Evolutionary conservation across 2,113 vertebrate species (phyloP), one percentile per base, ranked within the genome.

Genomic region (Anoplopoma fimbria): DNA sequence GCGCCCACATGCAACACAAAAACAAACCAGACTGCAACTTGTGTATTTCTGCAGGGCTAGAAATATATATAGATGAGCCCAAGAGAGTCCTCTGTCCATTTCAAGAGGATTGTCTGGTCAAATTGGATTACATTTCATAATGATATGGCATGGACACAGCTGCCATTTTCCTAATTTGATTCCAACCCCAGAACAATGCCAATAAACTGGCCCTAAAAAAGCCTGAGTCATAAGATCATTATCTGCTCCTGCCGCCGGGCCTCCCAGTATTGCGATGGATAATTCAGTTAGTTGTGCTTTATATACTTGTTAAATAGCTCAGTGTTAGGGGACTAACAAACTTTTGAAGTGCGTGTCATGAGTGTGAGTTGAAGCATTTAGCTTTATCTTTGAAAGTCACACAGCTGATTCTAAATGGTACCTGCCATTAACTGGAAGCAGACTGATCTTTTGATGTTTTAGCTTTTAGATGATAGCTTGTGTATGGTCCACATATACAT

Each of bases 161-260:
- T 92, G 93, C 88, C 91, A 86, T 92, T 92, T 90, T 87, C 90
- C 89, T 94, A 94, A 95, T 94, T 94, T 88, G 84, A 93, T 95
- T 93, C 74, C 73, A 75, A 70, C 90, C 85, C 84, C 85, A 81
- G 90, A 93, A 94, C 88, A 92, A 90, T 92, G 88, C 77, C 87
- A 90, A 92, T 91, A 88, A 93, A 93, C 84, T 87, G 62, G 74
- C 81, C 77, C 86, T 91, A 92, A 93, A 94, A 94, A 92, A 87
- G 80, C 78, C 86, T 61, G 81, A 81, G 77, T 92, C 87, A 87
- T 89, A 73, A 84, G 91, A 92, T 93, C 74, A 84, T 89, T 88
- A 91, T 93, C 89, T 84, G 63, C 72, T 87, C 42, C 25, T 86
- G 85, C 88, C 17, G 13, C 61, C 49, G 51, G 84, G 82, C 57